Percentiles rank a stretch among this genome's conserved stretches.
These are phyloP conservation scores for Platycnemis pennipes DNA, from an alignment of 2,888 invertebrate species.

Conservation along the genomic window DNA sequence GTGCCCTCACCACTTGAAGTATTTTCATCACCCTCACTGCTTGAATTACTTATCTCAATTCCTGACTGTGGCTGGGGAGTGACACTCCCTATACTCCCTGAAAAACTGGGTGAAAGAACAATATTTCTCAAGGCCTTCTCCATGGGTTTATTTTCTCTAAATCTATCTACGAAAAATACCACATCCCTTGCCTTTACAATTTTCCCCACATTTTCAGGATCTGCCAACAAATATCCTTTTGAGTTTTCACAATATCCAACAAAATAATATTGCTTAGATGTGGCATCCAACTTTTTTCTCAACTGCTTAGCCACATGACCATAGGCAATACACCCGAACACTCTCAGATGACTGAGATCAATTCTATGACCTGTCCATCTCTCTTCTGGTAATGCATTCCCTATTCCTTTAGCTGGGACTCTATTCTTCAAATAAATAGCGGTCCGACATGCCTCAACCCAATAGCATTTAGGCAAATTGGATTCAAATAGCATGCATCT, in stretches of 20 bases:
- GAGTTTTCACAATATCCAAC: background rate
- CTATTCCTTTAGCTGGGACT: background rate
- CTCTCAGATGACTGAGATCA: slow-evolving; percentile 11
- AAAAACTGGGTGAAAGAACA: background rate
- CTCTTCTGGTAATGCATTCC: background rate
- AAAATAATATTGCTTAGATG: background rate
- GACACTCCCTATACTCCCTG: background rate
- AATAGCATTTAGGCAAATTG: background rate
- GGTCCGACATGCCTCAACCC: background rate
- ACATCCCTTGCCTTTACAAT: background rate
- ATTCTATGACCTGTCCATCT: background rate
- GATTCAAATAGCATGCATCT: background rate
- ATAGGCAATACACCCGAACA: slow-evolving; percentile 64
- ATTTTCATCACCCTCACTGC: background rate
- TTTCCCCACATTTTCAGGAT: background rate
- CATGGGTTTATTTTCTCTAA: background rate
- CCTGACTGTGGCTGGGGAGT: background rate
- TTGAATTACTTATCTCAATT: background rate
- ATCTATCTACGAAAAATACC: background rate
- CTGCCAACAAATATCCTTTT: background rate
- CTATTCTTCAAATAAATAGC: background rate
- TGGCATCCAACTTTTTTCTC: slow-evolving; percentile 71
- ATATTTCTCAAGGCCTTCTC: background rate
- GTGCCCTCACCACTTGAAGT: background rate
- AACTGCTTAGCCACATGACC: slow-evolving; percentile 70